These are phyloP conservation scores for Tachyglossus aculeatus DNA, from an alignment of 2,797 vertebrate genomes.

Conservation along the genomic window DNA sequence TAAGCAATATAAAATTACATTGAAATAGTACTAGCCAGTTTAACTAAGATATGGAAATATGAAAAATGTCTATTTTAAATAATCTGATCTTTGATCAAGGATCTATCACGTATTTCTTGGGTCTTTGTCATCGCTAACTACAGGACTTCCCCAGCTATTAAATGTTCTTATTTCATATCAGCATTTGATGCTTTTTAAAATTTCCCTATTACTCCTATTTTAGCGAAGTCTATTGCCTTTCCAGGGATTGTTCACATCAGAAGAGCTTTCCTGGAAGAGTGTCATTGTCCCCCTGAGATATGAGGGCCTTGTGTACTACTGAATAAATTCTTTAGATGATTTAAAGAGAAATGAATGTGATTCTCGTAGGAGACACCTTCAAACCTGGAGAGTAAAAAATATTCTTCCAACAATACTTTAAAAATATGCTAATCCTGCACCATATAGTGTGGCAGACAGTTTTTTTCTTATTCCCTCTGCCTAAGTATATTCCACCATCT, in stretches of 20 bases:
- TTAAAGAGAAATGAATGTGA: slow-evolving; percentile 23
- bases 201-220: slow-evolving; percentile 13
- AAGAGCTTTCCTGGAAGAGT: slow-evolving; percentile 55
- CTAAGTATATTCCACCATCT: too few relatives aligned
- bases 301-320: slow-evolving; percentile 32
- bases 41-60: slow-evolving; percentile 12
- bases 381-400: slow-evolving; percentile 3
- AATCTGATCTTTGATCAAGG: slow-evolving; percentile 1
- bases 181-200: background rate
- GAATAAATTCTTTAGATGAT: slow-evolving; percentile 37
- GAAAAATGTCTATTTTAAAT: background rate
- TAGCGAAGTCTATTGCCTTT: background rate
- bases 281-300: slow-evolving; percentile 24
- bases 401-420: too few relatives aligned
- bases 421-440: too few relatives aligned
- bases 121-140: background rate
- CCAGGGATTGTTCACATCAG: slow-evolving; percentile 23
- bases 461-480: too few relatives aligned
- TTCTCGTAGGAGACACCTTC: background rate
- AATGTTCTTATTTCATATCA: slow-evolving; percentile 26
- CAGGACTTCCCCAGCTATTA: slow-evolving; percentile 7
- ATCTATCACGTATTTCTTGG: background rate
- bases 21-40: background rate
- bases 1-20: slow-evolving; percentile 27
- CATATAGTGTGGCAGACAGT: too few relatives aligned